phyloP scores from a whole-genome alignment of 1,140 invertebrate genomes.

The Tetramorium simillimum region DNA sequence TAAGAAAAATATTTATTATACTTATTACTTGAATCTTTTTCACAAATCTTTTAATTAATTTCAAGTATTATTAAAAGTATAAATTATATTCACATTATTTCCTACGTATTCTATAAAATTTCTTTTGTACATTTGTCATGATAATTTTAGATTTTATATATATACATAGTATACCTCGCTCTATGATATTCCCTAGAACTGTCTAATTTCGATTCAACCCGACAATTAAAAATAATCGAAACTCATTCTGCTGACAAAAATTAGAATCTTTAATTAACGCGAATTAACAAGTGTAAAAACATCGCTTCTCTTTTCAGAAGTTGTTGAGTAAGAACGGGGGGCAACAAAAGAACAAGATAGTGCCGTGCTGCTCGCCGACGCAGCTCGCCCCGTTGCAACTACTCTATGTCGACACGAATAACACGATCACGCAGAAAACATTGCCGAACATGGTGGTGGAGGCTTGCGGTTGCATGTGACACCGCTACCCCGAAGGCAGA shows the following conservation, averaged over 20 bases:
- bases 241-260: neutral
- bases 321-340: constrained; percentile 77
- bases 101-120: neutral
- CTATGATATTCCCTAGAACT: neutral
- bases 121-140: neutral
- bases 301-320: constrained; percentile 85
- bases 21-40: too few relatives aligned
- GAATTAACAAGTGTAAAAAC: constrained; percentile 8
- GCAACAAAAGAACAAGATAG: constrained; percentile 85
- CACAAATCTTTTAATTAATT: too few relatives aligned
- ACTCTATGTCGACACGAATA: constrained; percentile 90
- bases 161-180: too few relatives aligned
- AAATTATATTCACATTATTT: too few relatives aligned
- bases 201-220: neutral
- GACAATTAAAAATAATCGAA: neutral
- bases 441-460: constrained; percentile 94
- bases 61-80: too few relatives aligned
- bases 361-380: constrained; percentile 92
- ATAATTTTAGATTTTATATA: neutral
- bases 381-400: constrained; percentile 91
- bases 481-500: neutral
- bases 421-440: constrained; percentile 90
- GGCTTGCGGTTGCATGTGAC: constrained; percentile 92
- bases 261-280: neutral
- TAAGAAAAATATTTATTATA: too few relatives aligned